phyloP scores from a whole-genome alignment of 64 coral and sea anemone genomes.

The Pocillopora verrucosa region DNA sequence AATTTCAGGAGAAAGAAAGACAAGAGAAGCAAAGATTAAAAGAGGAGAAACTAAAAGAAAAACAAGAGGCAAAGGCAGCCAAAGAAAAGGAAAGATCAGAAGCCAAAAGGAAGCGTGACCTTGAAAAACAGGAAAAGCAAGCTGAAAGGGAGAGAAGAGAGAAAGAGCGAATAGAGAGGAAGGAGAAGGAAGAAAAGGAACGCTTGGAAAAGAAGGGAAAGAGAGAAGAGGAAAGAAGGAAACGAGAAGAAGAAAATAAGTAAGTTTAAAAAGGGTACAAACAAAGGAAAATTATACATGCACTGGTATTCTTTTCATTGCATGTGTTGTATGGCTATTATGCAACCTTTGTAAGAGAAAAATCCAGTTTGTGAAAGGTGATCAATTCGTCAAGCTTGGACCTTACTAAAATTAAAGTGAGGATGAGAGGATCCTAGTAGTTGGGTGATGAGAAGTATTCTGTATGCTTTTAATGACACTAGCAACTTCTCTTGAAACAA shows the following conservation, averaged over 20 bases:
- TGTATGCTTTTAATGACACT: too few relatives aligned
- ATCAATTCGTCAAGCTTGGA: too few relatives aligned
- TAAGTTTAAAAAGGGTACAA: neutral
- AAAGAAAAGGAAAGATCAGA: conserved; percentile 89
- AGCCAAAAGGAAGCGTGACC: conserved; percentile 88
- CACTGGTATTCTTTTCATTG: too few relatives aligned
- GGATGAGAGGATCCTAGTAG: too few relatives aligned
- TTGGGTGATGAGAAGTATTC: too few relatives aligned
- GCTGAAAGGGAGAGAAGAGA: conserved; percentile 88
- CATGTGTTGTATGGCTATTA: too few relatives aligned
- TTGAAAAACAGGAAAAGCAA: conserved; percentile 77
- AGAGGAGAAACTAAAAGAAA: conserved; percentile 72
- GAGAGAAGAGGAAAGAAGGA: conserved; percentile 78
- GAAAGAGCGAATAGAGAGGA: conserved; percentile 84
- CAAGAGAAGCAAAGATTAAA: conserved; percentile 63
- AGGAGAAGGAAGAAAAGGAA: conserved; percentile 76
- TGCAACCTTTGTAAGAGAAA: too few relatives aligned
- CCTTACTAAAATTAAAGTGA: too few relatives aligned
- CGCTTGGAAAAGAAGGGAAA: conserved; percentile 85
- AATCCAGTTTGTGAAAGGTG: too few relatives aligned
- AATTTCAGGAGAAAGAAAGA: conserved; percentile 63
- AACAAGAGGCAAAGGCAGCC: conserved; percentile 61
- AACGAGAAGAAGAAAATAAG: conserved; percentile 81
- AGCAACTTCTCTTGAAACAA: too few relatives aligned
- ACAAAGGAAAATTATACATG: neutral